Percentiles rank a stretch among this genome's conserved stretches.
Evolutionary conservation across 2,888 invertebrate genomes (phyloP).

Genomic region (Synanthedon andrenaeformis): DNA sequence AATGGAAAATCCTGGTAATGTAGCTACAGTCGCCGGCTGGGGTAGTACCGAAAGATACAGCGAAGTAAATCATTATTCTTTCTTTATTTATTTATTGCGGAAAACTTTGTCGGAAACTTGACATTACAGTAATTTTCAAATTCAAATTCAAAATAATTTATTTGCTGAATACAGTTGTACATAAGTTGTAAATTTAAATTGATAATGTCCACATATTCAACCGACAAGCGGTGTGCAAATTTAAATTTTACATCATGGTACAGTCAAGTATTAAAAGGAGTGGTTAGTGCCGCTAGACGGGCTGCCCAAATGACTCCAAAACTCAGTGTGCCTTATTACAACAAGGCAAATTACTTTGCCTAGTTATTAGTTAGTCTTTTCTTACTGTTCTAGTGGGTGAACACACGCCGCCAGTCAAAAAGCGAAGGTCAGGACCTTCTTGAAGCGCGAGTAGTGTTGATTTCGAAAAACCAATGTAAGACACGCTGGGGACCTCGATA

Average conservation of each 20-base stretch:
- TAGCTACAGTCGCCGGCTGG: conserved; percentile 32
- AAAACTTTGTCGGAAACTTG: too few relatives aligned
- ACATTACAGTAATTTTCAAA: not conserved
- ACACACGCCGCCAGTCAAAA: conserved; percentile 2
- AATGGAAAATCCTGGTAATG: conserved; percentile 23
- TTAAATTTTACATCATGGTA: not conserved
- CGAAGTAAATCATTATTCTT: conserved; percentile 20
- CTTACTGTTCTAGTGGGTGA: conserved; percentile 10
- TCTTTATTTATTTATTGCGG: not conserved
- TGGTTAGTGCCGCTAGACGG: too few relatives aligned
- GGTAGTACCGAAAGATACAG: conserved; percentile 29
- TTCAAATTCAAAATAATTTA: too few relatives aligned
- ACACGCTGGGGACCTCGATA: conserved; percentile 35
- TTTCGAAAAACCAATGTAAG: conserved; percentile 28
- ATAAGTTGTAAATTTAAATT: too few relatives aligned
- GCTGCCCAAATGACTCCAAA: too few relatives aligned
- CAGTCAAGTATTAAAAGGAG: too few relatives aligned
- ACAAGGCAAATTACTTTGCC: too few relatives aligned
- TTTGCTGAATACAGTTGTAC: too few relatives aligned
- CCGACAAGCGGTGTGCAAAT: too few relatives aligned
- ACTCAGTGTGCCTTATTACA: too few relatives aligned
- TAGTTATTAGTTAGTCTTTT: too few relatives aligned
- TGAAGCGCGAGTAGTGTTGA: conserved; percentile 21
- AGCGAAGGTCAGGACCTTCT: conserved; percentile 14
- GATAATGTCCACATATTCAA: too few relatives aligned